phyloP scores from a whole-genome alignment of 2,797 vertebrate species.

The Manis crassicaudata region DNA sequence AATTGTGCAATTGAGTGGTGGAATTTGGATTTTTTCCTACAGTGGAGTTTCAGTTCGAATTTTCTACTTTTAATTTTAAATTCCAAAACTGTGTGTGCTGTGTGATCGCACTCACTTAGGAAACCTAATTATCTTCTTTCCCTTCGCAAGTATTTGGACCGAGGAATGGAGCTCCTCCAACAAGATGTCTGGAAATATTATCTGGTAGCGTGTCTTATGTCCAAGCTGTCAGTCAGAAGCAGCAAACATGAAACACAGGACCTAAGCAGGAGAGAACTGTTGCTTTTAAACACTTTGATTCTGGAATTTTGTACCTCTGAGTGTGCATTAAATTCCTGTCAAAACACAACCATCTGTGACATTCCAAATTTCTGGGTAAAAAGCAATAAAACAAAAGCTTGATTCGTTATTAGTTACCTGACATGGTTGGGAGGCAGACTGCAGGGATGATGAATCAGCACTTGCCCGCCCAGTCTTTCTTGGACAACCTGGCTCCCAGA shows the following conservation, averaged over 20 bases:
- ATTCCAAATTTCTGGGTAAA: slow-evolving; percentile 70
- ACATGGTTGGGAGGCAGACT: slow-evolving; percentile 77
- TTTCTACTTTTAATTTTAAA: slow-evolving; percentile 32
- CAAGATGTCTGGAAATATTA: not conserved
- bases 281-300: slow-evolving; percentile 52
- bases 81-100: not conserved
- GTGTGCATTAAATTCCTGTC: slow-evolving; percentile 60
- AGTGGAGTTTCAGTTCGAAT: slow-evolving; percentile 12
- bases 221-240: slow-evolving; percentile 6
- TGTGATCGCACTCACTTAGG: not conserved
- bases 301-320: slow-evolving; percentile 58
- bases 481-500: slow-evolving; percentile 84
- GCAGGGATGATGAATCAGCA: slow-evolving; percentile 79
- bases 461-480: slow-evolving; percentile 50
- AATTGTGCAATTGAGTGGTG: not conserved
- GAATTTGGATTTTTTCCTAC: not conserved
- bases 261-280: slow-evolving; percentile 22
- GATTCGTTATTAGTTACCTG: slow-evolving; percentile 78
- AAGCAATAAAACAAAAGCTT: slow-evolving; percentile 78
- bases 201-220: not conserved
- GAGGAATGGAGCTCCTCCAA: not conserved
- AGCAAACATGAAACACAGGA: slow-evolving; percentile 35
- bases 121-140: slow-evolving; percentile 8
- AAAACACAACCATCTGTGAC: slow-evolving; percentile 76
- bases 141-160: not conserved